Evolutionary conservation across 2,888 invertebrate species (phyloP), one percentile per base, ranked within the genome.

Genomic region (Blera fallax): DNA sequence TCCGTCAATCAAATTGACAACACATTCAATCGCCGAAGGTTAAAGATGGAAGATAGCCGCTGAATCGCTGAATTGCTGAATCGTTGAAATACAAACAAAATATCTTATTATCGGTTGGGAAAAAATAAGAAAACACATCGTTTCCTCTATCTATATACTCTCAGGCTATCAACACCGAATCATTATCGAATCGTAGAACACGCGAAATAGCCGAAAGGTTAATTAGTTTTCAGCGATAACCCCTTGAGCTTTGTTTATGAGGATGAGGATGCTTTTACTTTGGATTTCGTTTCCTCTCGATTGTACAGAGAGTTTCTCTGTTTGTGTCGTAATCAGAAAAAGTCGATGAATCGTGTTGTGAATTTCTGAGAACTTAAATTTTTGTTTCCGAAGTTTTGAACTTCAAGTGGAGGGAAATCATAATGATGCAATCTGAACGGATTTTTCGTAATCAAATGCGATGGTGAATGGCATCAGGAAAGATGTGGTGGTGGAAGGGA

Each of bases 161-260:
- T 27, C 64, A 7, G 56, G 45, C 56, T 65, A 65, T 74, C 74
- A 64, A 24, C 14, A 62, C 14, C 62, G 73, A 76, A 37, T 62
- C 76, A 54, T 64, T 56, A 70, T 62, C 14, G 37, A 69, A 56
- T 56, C 45, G 62, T 29, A 64, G 27, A 82, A 77, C 77, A 77
- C 62, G 72, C 77, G 65, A 82, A 81, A 77, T 58, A 72, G 64
- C 58, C 50, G 11, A 60, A 45, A 82, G 77, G 82, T 82, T 82
- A 77, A 82, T 82, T 77, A 70, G 48, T 58, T 77, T 45, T 77
- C 64, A 37, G 48, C 72, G 82, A 82, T 82, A 82, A 77, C 82
- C 82, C 56, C 50, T 58, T 77, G 60, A 82, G 70, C 77, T 82
- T 82, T 76, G 69, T 69, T 81, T 69, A 69, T 69, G 45, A n/a